These are phyloP conservation scores for Rhinopomastus cyanomelas DNA, from an alignment of 2,113 vertebrate species.

Conservation along the genomic window DNA sequence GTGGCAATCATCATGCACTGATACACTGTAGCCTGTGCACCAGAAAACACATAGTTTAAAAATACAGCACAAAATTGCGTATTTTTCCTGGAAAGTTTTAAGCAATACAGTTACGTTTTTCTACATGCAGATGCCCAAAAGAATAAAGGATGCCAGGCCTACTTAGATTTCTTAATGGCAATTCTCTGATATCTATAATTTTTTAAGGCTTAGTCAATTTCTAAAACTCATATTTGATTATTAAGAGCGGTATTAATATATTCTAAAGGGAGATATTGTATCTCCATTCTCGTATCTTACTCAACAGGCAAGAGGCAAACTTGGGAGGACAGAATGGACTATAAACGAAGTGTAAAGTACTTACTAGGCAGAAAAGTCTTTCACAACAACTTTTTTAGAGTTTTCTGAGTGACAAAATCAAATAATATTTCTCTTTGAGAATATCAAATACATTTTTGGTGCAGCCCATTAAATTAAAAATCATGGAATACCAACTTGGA, in stretches of 20 bases:
- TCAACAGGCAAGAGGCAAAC: background rate
- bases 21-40: background rate
- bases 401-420: background rate
- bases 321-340: background rate
- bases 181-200: background rate
- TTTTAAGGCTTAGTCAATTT: background rate
- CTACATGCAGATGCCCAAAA: background rate
- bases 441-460: background rate
- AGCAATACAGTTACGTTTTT: background rate
- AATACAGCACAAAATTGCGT: background rate
- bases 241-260: background rate
- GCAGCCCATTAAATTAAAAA: background rate
- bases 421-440: background rate
- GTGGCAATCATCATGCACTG: background rate
- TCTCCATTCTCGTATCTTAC: background rate
- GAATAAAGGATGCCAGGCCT: background rate
- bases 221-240: background rate
- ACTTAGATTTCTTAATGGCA: background rate
- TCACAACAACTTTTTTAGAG: background rate
- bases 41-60: background rate
- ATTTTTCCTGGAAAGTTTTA: background rate
- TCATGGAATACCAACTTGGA: background rate
- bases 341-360: background rate
- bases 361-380: background rate
- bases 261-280: background rate